These are phyloP conservation scores for Nudaria mundana DNA, from an alignment of 2,888 invertebrate species.

Conservation along the genomic window DNA sequence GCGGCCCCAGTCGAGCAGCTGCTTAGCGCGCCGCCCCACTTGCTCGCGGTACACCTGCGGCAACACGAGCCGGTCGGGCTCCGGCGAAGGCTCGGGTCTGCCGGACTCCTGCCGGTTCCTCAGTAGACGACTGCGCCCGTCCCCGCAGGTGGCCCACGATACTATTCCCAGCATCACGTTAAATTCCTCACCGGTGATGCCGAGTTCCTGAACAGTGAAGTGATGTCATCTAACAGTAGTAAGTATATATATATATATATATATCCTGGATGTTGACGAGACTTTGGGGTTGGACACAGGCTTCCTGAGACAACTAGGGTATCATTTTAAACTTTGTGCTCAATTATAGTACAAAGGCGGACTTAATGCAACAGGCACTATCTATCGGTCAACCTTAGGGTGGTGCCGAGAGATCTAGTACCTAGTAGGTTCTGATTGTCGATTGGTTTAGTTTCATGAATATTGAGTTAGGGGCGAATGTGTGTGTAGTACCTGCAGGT, in stretches of 20 bases:
- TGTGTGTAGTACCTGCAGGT: constrained; percentile 50
- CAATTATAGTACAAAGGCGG: too few relatives aligned
- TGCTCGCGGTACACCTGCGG: constrained; percentile 25
- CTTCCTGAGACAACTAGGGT: too few relatives aligned
- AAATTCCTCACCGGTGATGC: constrained; percentile 84
- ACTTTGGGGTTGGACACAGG: too few relatives aligned
- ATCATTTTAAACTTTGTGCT: too few relatives aligned
- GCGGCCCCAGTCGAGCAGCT: constrained; percentile 89
- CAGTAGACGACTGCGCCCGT: constrained; percentile 81
- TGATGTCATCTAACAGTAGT: too few relatives aligned
- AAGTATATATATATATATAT: too few relatives aligned
- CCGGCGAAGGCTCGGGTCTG: not conserved
- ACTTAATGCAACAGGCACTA: too few relatives aligned
- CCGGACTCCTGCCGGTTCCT: not conserved
- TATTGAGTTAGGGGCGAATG: not conserved
- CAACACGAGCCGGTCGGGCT: not conserved
- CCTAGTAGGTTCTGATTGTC: too few relatives aligned
- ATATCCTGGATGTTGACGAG: too few relatives aligned
- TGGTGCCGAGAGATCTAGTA: too few relatives aligned
- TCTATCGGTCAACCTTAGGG: too few relatives aligned
- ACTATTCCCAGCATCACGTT: constrained; percentile 89
- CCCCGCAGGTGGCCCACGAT: constrained; percentile 95
- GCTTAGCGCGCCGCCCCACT: constrained; percentile 88
- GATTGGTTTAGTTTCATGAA: constrained; percentile 20
- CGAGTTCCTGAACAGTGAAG: constrained; percentile 72